A percentile compares a stretch with the other conserved stretches of the same genome.
Conservation (phyloP, 2,797 vertebrate genomes). For the Microcaecilia unicolor region DNA sequence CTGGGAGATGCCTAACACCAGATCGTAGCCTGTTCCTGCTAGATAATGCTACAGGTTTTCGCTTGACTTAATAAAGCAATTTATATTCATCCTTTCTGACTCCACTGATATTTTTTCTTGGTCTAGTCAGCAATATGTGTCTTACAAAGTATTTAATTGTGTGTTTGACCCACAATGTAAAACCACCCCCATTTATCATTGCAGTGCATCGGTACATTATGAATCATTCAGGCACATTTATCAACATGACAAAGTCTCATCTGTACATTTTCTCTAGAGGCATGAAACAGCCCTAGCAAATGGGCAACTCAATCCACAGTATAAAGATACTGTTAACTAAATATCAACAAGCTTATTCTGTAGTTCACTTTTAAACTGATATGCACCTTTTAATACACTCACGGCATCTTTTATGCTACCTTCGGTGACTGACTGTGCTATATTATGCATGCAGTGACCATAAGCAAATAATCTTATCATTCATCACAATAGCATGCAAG, state of each 20-base stretch:
- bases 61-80: conserved; percentile 24
- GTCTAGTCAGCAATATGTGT: conserved; percentile 43
- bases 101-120: conserved; percentile 25
- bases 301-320: conserved; percentile 32
- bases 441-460: conserved; percentile 5
- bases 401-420: conserved; percentile 6
- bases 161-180: conserved; percentile 38
- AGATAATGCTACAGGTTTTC: conserved; percentile 13
- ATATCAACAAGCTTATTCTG: conserved; percentile 36
- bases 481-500: neutral
- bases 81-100: conserved; percentile 29
- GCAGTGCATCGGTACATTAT: conserved; percentile 38
- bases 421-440: conserved; percentile 4
- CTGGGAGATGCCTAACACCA: conserved; percentile 1
- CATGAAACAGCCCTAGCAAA: conserved; percentile 35
- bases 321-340: conserved; percentile 42
- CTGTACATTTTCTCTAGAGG: conserved; percentile 30
- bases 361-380: conserved; percentile 20
- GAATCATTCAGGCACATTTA: conserved; percentile 36
- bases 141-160: conserved; percentile 39
- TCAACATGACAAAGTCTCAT: conserved; percentile 30
- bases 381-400: conserved; percentile 25
- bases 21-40: conserved; percentile 2
- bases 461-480: neutral
- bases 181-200: conserved; percentile 41